phyloP scores from a whole-genome alignment of 2,797 vertebrate species.

The Phyllotis vaccarum region DNA sequence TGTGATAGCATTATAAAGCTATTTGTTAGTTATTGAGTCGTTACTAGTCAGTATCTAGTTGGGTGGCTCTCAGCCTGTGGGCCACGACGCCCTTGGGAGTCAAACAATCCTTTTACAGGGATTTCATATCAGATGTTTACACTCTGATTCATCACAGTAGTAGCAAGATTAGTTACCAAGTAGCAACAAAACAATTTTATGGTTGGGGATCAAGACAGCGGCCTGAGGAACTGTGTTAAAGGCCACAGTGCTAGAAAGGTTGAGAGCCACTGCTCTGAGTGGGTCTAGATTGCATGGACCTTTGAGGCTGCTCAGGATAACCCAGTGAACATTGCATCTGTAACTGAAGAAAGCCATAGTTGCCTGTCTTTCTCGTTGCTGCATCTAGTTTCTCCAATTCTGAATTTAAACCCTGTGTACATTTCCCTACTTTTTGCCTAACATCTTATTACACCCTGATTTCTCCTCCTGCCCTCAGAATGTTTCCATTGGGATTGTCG shows the following conservation, averaged over 20 bases:
- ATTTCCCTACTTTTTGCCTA: background rate
- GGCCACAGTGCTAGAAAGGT: background rate
- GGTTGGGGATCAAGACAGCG: background rate
- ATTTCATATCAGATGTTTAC: background rate
- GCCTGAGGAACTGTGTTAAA: background rate
- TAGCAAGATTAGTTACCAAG: background rate
- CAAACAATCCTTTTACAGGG: background rate
- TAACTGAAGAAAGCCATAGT: background rate
- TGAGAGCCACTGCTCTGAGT: background rate
- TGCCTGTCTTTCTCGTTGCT: background rate
- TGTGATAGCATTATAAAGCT: constrained; percentile 29
- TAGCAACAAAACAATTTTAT: background rate
- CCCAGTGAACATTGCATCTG: constrained; percentile 45
- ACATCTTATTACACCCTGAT: constrained; percentile 49
- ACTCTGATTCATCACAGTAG: background rate
- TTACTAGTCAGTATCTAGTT: constrained; percentile 35
- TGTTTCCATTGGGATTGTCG: constrained; percentile 98
- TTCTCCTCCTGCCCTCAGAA: constrained; percentile 90
- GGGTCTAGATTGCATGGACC: background rate
- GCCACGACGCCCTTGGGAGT: background rate
- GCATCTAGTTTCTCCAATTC: background rate
- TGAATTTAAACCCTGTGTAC: background rate
- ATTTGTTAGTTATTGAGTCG: constrained; percentile 28
- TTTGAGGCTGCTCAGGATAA: constrained; percentile 18
- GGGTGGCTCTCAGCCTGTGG: background rate